Evolutionary conservation across 1,140 invertebrate genomes (phyloP).

Genomic region (Streblospio benedicti): DNA sequence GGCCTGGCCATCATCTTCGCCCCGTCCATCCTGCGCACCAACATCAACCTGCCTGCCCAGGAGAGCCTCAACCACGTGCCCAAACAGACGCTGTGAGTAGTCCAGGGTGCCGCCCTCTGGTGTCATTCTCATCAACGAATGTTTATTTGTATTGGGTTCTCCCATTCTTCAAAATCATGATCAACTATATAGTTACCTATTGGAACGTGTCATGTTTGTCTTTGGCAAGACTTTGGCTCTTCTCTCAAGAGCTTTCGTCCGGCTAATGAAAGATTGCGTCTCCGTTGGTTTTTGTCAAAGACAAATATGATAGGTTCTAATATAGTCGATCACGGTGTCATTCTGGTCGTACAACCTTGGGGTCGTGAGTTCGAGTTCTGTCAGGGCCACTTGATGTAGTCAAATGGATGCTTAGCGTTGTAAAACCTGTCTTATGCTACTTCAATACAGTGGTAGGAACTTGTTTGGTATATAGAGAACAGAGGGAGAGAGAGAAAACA

Average conservation of each 20-base stretch:
- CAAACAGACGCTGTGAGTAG: constrained; percentile 47
- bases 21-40: constrained; percentile 81
- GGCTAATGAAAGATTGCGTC: neutral
- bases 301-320: too few relatives aligned
- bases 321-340: too few relatives aligned
- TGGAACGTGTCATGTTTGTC: neutral
- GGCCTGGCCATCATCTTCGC: constrained; percentile 90
- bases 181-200: neutral
- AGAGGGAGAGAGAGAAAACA: too few relatives aligned
- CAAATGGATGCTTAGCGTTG: too few relatives aligned
- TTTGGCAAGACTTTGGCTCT: neutral
- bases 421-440: too few relatives aligned
- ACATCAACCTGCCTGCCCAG: constrained; percentile 75
- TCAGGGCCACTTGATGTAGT: too few relatives aligned
- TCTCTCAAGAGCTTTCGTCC: neutral
- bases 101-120: neutral
- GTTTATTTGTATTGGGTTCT: neutral
- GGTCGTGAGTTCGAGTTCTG: too few relatives aligned
- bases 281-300: too few relatives aligned
- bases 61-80: constrained; percentile 64
- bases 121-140: neutral
- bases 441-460: too few relatives aligned
- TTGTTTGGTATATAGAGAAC: too few relatives aligned
- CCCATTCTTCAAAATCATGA: neutral
- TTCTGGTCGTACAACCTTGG: too few relatives aligned